phyloP scores from a whole-genome alignment of 2,888 invertebrate species.

The Drosophila melanosoma region DNA sequence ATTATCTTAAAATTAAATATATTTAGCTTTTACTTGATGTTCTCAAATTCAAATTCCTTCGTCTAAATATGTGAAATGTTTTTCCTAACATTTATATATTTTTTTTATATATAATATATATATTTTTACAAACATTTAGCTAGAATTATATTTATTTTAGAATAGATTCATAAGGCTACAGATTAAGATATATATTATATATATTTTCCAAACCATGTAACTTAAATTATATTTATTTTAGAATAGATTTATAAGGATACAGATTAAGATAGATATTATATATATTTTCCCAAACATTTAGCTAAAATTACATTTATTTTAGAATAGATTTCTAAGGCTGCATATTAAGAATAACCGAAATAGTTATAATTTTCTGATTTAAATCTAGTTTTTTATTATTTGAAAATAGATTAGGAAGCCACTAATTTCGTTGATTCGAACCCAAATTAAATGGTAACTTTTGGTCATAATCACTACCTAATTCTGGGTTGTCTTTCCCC shows the following conservation, averaged over 20 bases:
- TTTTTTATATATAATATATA: too few relatives aligned
- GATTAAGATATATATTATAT: not conserved
- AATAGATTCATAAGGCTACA: not conserved
- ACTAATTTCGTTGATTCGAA: not conserved
- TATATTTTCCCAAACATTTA: not conserved
- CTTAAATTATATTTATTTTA: not conserved
- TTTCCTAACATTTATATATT: too few relatives aligned
- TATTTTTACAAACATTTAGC: not conserved
- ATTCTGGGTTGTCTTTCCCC: not conserved
- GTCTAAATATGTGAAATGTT: too few relatives aligned
- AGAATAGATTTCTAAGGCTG: not conserved
- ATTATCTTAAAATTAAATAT: not conserved
- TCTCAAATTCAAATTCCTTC: not conserved
- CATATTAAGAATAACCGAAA: not conserved
- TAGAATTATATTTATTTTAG: not conserved
- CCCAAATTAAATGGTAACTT: slow-evolving; percentile 11
- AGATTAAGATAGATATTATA: not conserved
- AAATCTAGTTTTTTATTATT: not conserved
- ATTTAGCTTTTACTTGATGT: not conserved
- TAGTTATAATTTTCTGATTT: not conserved
- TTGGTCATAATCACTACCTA: not conserved
- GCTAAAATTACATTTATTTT: not conserved
- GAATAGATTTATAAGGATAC: not conserved
- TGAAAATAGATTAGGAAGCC: not conserved
- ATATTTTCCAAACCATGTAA: not conserved